Evolutionary conservation across 2,113 vertebrate species (phyloP).

Genomic region (Daphoenositta chrysoptera): DNA sequence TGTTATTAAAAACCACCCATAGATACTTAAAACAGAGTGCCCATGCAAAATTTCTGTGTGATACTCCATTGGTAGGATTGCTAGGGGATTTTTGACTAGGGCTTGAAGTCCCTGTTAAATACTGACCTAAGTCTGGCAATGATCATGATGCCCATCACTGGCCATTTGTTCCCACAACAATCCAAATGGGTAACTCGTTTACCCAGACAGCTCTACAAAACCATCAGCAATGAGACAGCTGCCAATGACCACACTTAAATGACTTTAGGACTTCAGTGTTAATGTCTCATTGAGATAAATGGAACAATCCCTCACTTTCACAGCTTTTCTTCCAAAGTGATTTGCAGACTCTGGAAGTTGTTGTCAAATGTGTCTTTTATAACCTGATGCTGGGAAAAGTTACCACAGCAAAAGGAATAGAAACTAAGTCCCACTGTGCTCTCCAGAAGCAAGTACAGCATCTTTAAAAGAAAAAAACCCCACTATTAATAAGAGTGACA

Average conservation of each 20-base stretch:
- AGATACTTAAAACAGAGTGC: not conserved
- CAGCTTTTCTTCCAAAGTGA: not conserved
- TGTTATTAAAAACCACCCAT: not conserved
- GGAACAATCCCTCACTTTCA: not conserved
- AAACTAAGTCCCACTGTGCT: not conserved
- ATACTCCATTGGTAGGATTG: not conserved
- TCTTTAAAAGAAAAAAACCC: not conserved
- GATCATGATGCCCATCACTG: not conserved
- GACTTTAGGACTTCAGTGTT: not conserved
- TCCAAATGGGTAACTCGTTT: not conserved
- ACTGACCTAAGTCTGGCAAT: not conserved
- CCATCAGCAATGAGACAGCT: not conserved
- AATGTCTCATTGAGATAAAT: not conserved
- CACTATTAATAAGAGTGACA: not conserved
- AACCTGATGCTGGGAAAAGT: not conserved
- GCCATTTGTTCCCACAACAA: not conserved
- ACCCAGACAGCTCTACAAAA: not conserved
- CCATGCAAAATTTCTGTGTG: not conserved
- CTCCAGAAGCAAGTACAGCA: not conserved
- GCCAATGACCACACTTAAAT: not conserved
- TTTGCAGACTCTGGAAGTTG: not conserved
- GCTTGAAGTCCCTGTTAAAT: not conserved
- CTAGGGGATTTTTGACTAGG: not conserved
- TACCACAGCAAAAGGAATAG: not conserved
- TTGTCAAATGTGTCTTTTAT: not conserved